A percentile compares a stretch with the other conserved stretches of the same genome.
phyloP scores from a whole-genome alignment of 2,113 vertebrate species.

The Murina feae region DNA sequence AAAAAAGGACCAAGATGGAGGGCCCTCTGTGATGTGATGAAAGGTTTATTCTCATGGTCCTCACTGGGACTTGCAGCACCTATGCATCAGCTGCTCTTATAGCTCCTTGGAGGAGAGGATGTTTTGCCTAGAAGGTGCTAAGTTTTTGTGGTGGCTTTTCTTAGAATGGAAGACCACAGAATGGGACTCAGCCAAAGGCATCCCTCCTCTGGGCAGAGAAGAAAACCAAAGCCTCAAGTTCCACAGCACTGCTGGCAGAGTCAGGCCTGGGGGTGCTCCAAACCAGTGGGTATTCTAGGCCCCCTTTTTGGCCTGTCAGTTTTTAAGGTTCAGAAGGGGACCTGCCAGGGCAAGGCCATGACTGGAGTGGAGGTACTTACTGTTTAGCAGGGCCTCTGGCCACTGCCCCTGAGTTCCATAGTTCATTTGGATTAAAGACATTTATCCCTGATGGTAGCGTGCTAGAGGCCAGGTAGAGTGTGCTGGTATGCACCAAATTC shows the following conservation, averaged over 20 bases:
- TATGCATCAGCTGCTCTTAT: neutral
- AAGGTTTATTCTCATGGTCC: neutral
- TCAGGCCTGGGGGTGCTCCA: neutral
- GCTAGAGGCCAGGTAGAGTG: neutral
- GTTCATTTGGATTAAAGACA: neutral
- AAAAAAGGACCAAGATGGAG: neutral
- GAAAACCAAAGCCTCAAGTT: neutral
- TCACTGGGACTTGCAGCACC: neutral
- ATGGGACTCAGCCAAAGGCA: neutral
- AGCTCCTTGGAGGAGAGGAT: neutral
- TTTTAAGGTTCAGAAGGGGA: neutral
- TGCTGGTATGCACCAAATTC: neutral
- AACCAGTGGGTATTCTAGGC: slow-evolving; percentile 17
- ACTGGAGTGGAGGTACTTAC: neutral
- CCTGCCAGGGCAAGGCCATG: neutral
- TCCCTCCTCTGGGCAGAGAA: neutral
- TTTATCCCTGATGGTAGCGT: neutral
- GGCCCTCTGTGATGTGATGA: neutral
- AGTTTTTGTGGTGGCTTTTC: neutral
- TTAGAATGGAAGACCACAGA: slow-evolving; percentile 30
- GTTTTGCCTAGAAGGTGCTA: neutral
- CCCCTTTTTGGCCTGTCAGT: neutral
- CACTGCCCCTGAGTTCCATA: neutral
- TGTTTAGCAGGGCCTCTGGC: neutral
- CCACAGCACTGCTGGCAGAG: neutral